A percentile compares a stretch with the other conserved stretches of the same genome.
Conservation (phyloP, 1,140 invertebrate genomes). For the Megalonaias nervosa region DNA sequence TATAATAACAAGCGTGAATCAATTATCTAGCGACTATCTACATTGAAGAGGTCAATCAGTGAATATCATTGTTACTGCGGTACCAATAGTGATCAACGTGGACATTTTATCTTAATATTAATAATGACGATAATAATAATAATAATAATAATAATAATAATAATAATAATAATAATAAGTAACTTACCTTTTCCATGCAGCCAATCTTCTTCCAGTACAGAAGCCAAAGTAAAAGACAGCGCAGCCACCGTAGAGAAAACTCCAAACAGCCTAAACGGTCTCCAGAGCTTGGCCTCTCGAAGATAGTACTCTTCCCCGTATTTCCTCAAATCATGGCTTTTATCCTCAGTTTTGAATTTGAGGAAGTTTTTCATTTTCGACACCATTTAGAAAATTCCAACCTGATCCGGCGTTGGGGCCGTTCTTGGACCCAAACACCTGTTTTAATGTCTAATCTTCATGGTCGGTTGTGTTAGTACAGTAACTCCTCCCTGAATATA, state of each 20-base stretch:
- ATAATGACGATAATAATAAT: not conserved
- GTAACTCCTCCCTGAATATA: too few relatives aligned
- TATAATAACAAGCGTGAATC: too few relatives aligned
- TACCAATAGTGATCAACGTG: too few relatives aligned
- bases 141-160: not conserved
- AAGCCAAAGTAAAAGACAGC: conserved; percentile 42
- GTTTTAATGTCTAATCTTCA: too few relatives aligned
- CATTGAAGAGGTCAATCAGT: too few relatives aligned
- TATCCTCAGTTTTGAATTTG: conserved; percentile 59
- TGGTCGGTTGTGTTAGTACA: too few relatives aligned
- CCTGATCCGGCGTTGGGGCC: too few relatives aligned
- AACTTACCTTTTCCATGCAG: conserved; percentile 47
- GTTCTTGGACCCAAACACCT: too few relatives aligned
- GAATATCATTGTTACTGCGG: too few relatives aligned
- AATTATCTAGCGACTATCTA: too few relatives aligned
- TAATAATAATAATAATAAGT: not conserved
- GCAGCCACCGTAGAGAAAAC: conserved; percentile 49
- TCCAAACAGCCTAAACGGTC: conserved; percentile 56
- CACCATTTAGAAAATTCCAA: conserved; percentile 15
- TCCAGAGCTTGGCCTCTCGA: conserved; percentile 53
- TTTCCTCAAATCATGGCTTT: conserved; percentile 48
- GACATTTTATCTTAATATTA: not conserved
- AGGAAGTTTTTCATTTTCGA: conserved; percentile 75
- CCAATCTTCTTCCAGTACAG: conserved; percentile 50
- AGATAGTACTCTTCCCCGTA: conserved; percentile 59